phyloP scores from a whole-genome alignment of 30 jellyfish, hydroid and myxozoan genomes.

The Cassiopea andromeda region DNA sequence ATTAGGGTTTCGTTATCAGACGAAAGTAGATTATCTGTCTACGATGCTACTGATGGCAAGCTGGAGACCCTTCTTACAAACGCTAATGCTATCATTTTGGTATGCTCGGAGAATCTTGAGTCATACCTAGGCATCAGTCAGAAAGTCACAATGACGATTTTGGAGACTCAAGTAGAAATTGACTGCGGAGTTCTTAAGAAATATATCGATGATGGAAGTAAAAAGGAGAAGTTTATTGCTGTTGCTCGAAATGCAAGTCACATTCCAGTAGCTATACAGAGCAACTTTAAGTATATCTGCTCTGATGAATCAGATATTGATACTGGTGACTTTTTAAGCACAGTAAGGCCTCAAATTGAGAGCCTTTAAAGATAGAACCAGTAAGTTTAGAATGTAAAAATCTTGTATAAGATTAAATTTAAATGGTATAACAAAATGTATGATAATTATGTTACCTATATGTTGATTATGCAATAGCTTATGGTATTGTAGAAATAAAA shows the following conservation, averaged over 20 bases:
- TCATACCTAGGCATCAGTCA: not conserved
- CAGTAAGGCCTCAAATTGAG: slow-evolving; percentile 1
- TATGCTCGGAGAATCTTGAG: not conserved
- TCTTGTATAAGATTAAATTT: too few species aligned
- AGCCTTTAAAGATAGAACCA: not conserved
- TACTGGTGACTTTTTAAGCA: not conserved
- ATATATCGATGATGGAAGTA: not conserved
- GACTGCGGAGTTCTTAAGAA: not conserved
- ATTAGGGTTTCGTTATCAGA: not conserved
- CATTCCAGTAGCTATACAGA: not conserved
- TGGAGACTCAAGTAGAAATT: not conserved
- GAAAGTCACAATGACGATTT: not conserved
- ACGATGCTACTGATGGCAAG: not conserved
- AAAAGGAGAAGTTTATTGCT: not conserved
- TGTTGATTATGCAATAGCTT: too few species aligned
- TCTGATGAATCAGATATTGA: not conserved
- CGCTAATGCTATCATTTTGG: not conserved
- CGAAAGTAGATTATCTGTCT: not conserved
- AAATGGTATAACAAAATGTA: too few species aligned
- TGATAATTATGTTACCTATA: too few species aligned
- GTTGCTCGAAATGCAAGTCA: not conserved
- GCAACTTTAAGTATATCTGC: not conserved
- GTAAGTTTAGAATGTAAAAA: not conserved
- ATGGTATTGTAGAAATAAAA: too few species aligned
- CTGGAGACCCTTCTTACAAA: not conserved